Evolutionary conservation across 2,113 vertebrate species (phyloP), one percentile per base, ranked within the genome.

Genomic region (Sturnira hondurensis): DNA sequence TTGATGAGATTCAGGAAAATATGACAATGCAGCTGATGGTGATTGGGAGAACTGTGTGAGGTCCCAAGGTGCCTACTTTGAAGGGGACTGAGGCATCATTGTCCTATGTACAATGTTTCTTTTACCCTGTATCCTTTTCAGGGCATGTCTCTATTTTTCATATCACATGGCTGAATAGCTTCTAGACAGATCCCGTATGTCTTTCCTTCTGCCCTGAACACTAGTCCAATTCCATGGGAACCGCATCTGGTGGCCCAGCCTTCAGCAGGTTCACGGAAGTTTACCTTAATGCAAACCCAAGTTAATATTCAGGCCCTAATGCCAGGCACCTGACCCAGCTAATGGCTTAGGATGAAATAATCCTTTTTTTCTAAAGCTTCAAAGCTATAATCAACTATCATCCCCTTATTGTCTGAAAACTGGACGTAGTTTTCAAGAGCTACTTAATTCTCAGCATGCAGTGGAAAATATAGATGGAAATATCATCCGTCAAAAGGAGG

Each of bases 271-370:
- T 15, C 20, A 17, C 8, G 28, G 17, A 78, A 65, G 10, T 85
- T 82, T 81, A 85, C 65, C 71, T 58, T 36, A 88, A 26, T 76
- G 28, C 13, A 47, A 88, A 84, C 84, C 4, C 43, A 54, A 86
- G 50, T 81, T 76, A 88, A 88, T 11, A 31, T 45, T 56, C 82
- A 94, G 56, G 4, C 22, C 86, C 67, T 86, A 73, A 36, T 92
- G 68, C 26, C 22, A 71, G 70, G 58, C 28, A 45, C 19, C 52
- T 41, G 52, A 92, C 50, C 54, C 22, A 87, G 70, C 8, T 96
- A 47, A 86, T 80, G 19, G 33, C 68, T 95, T 73, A 58, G 14
- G 68, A 89, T 95, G 73, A 85, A 88, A 88, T 89, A 19, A 76
- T 63, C 16, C 13, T 92, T 93, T 16, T 65, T 85, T 78, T 41